Evolutionary conservation across 2,888 invertebrate genomes (phyloP), one percentile per base, ranked within the genome.

Genomic region (Dermolepida albohirtum): DNA sequence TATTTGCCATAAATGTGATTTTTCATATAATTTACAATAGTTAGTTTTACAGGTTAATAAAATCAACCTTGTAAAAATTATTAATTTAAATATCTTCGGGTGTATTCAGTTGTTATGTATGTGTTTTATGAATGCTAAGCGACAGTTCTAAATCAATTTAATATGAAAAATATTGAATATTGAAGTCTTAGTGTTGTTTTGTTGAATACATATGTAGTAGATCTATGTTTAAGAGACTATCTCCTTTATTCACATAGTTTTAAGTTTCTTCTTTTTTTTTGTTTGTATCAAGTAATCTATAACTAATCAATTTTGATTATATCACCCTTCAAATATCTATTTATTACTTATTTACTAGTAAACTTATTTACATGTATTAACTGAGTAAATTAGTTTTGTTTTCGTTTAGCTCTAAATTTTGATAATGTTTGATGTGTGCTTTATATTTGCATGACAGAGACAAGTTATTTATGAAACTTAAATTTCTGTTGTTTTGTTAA

Each of bases 1-100:
- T 69, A 63, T 64, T 64, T 72, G 70, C 71, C 71, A 71, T 71
- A 72, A 70, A 70, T 70, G 72, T 70, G 70, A 72, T 72, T 72
- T 69, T 65, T 14, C 6, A 34, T 34, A 34, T 70, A 66, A 64
- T 70, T 64, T 70, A 69, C 52, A 62, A 65, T 69, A 69, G 52
- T 57, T 65, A 68, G 44, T 64, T 41, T 64, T 50, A 57, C 47
- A 57, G 57, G 40, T 49, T 47, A 66, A 55, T 34, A 54, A 65
- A 47, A 52, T 57, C 47, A 49, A 39, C 40, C 52, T 29, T 65
- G 44, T 65, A 65, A 54, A 47, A 65, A 47, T 34, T 5, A 65
- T 55, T 49, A 55, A 55, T 57, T 66, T 54, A 47, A 55, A 55
- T 66, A 27, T 54, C 44, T 40, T 49, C 16, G 17, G 39, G 66